These are phyloP conservation scores for Paralvinella palmiformis DNA, from an alignment of 1,140 invertebrate species.

Conservation along the genomic window DNA sequence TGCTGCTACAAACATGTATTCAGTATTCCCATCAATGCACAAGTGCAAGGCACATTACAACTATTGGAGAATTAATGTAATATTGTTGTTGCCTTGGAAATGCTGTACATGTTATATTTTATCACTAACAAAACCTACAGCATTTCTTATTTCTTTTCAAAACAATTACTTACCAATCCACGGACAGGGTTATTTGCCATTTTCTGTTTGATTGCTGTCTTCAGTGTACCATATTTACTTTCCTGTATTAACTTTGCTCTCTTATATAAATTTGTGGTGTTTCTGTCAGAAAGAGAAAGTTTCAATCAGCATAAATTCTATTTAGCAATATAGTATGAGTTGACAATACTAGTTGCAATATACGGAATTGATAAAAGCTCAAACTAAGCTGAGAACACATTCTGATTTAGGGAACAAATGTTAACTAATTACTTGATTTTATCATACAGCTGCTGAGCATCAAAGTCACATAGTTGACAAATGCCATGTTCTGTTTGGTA, in stretches of 20 bases:
- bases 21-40: too few species aligned
- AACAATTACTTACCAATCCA: constrained; percentile 32
- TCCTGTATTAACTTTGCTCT: constrained; percentile 30
- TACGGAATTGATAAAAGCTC: not conserved
- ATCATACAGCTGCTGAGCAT: constrained; percentile 36
- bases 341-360: too few species aligned
- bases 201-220: constrained; percentile 28
- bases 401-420: not conserved
- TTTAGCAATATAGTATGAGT: too few species aligned
- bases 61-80: too few species aligned
- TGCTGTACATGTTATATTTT: too few species aligned
- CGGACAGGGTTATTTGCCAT: constrained; percentile 34
- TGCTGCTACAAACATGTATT: too few species aligned
- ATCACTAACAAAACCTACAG: too few species aligned
- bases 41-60: too few species aligned
- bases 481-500: constrained; percentile 38
- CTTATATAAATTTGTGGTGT: constrained; percentile 25
- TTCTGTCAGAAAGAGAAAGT: constrained; percentile 23
- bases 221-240: constrained; percentile 28
- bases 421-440: constrained; percentile 31
- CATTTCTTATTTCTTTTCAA: too few species aligned
- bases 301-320: too few species aligned
- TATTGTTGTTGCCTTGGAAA: too few species aligned
- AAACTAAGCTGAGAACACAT: not conserved
- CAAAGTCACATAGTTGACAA: constrained; percentile 39